phyloP scores from a whole-genome alignment of 2,113 vertebrate genomes.

The Microtus oregoni region DNA sequence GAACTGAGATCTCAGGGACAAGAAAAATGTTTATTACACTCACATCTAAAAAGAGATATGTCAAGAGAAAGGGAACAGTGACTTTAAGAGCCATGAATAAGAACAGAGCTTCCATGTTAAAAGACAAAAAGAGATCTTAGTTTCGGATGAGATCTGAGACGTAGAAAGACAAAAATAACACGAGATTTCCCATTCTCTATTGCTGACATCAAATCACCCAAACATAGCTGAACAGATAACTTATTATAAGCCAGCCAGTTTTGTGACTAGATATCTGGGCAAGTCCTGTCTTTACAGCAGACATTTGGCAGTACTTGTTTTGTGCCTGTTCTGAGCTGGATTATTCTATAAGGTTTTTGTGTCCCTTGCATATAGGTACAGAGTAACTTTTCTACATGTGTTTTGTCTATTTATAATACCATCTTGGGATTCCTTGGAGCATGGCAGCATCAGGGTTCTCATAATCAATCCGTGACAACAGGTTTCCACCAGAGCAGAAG shows the following conservation, averaged over 20 bases:
- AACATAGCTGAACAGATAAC: background rate
- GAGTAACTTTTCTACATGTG: background rate
- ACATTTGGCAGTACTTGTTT: background rate
- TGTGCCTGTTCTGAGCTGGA: background rate
- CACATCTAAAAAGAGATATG: background rate
- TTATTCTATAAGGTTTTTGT: background rate
- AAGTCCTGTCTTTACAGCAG: background rate
- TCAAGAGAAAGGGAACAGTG: background rate
- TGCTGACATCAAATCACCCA: background rate
- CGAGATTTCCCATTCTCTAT: background rate
- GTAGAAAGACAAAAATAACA: background rate
- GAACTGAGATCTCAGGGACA: background rate
- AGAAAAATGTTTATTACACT: background rate
- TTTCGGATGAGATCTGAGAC: background rate
- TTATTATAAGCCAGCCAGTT: background rate
- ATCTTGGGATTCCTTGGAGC: background rate
- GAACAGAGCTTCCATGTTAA: background rate
- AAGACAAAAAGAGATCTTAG: background rate
- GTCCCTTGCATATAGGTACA: background rate
- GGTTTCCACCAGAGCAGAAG: background rate
- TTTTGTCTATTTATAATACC: background rate
- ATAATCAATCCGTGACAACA: background rate
- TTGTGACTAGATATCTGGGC: background rate
- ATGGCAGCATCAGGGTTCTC: background rate
- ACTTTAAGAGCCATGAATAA: background rate